Base-by-base conservation (phyloP, 2,888 invertebrate species). In the Drosophila cracens region DNA sequence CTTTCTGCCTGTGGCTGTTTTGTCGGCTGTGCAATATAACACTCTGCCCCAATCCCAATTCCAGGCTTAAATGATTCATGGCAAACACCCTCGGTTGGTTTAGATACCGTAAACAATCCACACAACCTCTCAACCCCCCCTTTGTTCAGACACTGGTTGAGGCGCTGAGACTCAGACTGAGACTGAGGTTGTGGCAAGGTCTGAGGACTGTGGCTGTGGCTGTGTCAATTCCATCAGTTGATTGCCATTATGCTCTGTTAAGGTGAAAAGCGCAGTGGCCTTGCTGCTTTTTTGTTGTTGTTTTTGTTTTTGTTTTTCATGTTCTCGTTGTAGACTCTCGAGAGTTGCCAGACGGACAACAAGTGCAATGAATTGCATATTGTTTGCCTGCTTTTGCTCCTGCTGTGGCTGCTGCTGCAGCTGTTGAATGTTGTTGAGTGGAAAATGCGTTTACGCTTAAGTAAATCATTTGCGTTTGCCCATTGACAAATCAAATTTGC, bases 391-490 rank as follows among this genome's bases (percentile, higher is more conserved):
- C 38, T 57, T 65, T 65, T 64, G 77, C 67, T 25, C 2, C 7
- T 8, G 46, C 8, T 25, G 7, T 63, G 48, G 49, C 4, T 11
- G 18, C n/a, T n/a, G 7, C 29, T 34, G 5, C 6, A 29, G 8
- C 4, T 16, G 57, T 57, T 56, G 46, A 25, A 16, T 25, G 54
- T 68, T 74, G 77, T 73, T 79, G 79, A 81, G 73, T 77, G 79
- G 60, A 77, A 87, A 90, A 89, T 73, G 84, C 76, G 75, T 87
- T 90, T 71, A 83, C 89, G 88, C 89, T 87, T 89, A 77, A 74
- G 74, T 73, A 89, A 90, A 86, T 81, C 79, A 88, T 70, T 83
- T 83, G 57, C 54, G 66, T 67, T 83, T 77, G 59, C 66, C 66
- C 69, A 77, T 86, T 81, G 74, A 57, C 77, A 72, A 76, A 77